These are phyloP conservation scores for Malurus alboscapulatus DNA, from an alignment of 2,113 vertebrate species.

Conservation along the genomic window DNA sequence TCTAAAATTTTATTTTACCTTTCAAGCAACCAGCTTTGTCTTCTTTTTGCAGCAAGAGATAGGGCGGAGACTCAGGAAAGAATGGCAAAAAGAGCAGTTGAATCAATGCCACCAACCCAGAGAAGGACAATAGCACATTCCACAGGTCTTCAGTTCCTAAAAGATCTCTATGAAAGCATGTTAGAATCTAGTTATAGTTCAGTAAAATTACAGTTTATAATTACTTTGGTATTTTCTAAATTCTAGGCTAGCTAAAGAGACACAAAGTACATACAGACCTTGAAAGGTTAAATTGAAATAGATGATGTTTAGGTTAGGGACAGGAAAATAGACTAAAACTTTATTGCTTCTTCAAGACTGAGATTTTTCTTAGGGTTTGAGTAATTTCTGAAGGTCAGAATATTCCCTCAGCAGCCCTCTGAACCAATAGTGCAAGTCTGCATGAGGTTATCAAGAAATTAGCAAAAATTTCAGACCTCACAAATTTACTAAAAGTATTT, in stretches of 20 bases:
- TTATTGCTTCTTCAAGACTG: not conserved
- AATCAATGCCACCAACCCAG: slow-evolving; percentile 71
- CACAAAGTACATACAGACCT: not conserved
- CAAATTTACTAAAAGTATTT: not conserved
- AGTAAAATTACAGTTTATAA: not conserved
- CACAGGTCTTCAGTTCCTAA: slow-evolving; percentile 83
- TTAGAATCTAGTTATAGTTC: not conserved
- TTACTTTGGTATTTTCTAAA: not conserved
- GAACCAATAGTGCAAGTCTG: not conserved
- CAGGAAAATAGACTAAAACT: not conserved
- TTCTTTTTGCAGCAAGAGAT: slow-evolving; percentile 77
- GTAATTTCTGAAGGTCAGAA: not conserved
- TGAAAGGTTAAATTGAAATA: not conserved
- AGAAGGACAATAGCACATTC: slow-evolving; percentile 77
- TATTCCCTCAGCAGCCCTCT: not conserved
- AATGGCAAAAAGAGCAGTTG: slow-evolving; percentile 72
- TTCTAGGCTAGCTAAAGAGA: not conserved
- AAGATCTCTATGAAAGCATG: slow-evolving; percentile 70
- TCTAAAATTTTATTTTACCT: slow-evolving; percentile 62
- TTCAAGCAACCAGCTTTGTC: slow-evolving; percentile 71
- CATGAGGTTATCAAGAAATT: not conserved
- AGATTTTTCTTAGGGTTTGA: not conserved
- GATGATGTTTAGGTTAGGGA: not conserved
- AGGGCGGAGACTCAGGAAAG: slow-evolving; percentile 73
- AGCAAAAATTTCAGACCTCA: not conserved